These are phyloP conservation scores for Darevskia nairensis DNA, from an alignment of 2,797 vertebrate genomes.

Conservation along the genomic window DNA sequence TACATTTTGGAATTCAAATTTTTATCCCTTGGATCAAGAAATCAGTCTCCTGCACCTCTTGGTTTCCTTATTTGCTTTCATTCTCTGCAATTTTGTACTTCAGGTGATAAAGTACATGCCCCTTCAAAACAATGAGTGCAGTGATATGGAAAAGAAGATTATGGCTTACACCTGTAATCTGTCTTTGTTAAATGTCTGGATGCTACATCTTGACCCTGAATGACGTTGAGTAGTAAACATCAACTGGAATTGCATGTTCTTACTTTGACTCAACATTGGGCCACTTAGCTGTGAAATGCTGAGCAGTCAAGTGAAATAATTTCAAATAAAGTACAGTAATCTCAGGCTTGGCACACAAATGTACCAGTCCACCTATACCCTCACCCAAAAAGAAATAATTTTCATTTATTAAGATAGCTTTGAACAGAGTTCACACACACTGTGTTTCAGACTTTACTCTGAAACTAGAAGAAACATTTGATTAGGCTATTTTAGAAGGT, in stretches of 20 bases:
- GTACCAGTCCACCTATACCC: not conserved
- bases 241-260: not conserved
- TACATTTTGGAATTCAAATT: not conserved
- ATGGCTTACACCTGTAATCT: not conserved
- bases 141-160: not conserved
- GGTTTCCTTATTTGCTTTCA: not conserved
- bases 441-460: constrained; percentile 10
- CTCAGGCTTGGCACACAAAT: not conserved
- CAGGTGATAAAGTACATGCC: too few relatives aligned
- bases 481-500: constrained; percentile 3
- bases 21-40: not conserved
- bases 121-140: not conserved
- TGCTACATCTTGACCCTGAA: accelerated
- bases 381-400: constrained; percentile 35
- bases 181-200: not conserved
- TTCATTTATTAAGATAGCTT: constrained; percentile 45
- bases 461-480: constrained; percentile 14
- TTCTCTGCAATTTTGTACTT: accelerated
- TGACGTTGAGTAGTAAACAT: not conserved
- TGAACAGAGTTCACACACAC: not conserved
- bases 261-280: not conserved
- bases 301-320: constrained; percentile 2
- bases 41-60: not conserved
- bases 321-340: not conserved
- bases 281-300: not conserved